Percentiles rank a stretch among this genome's conserved stretches.
phyloP scores from a whole-genome alignment of 2,888 invertebrate species.

The Entomobrya proxima region DNA sequence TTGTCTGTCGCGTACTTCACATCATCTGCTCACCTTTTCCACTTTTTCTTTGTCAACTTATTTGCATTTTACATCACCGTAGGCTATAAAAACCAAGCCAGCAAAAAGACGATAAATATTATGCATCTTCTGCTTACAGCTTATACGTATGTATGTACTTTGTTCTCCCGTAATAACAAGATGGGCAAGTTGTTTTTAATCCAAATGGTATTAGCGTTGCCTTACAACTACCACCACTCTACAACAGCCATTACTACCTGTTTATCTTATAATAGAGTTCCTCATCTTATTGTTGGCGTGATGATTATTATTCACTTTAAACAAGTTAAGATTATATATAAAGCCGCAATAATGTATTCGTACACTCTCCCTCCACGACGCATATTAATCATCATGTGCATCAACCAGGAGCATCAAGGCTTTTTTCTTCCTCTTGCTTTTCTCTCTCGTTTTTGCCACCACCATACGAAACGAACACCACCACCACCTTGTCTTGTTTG shows the following conservation, averaged over 20 bases:
- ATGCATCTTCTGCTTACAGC: not conserved
- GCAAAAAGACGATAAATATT: constrained; percentile 1
- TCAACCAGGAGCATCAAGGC: constrained; percentile 6
- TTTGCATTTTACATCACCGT: constrained; percentile 64
- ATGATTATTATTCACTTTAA: constrained; percentile 27
- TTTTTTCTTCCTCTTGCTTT: constrained; percentile 23
- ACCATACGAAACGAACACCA: constrained; percentile 6
- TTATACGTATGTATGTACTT: not conserved
- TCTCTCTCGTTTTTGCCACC: constrained; percentile 21
- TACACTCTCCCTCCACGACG: not conserved
- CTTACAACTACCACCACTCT: not conserved
- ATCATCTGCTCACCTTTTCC: constrained; percentile 49
- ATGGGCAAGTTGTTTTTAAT: constrained; percentile 30
- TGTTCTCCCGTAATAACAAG: constrained; percentile 5
- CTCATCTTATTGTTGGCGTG: not conserved
- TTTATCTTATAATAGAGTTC: not conserved
- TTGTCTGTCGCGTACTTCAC: constrained; percentile 64
- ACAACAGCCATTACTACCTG: not conserved
- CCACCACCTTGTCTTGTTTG: constrained; percentile 26
- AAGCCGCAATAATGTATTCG: not conserved
- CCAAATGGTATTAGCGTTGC: not conserved
- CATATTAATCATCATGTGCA: constrained; percentile 42
- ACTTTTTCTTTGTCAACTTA: constrained; percentile 55
- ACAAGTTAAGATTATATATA: not conserved
- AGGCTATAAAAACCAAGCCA: constrained; percentile 38